Base-by-base conservation (phyloP, 2,888 invertebrate genomes). In the Junonia oenone region DNA sequence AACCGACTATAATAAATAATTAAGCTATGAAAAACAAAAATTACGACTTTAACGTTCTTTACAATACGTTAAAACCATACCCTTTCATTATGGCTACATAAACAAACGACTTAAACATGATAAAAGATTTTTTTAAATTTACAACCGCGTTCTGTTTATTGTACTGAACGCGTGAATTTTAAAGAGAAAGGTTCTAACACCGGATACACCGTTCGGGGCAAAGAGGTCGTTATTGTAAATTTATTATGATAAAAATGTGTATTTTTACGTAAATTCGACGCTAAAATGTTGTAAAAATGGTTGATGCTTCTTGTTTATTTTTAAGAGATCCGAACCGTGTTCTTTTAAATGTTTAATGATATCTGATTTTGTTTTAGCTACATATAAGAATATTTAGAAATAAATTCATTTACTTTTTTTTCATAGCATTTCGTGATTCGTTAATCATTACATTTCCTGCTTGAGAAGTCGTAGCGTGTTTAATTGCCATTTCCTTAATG, bases 81-180 rank as follows among this genome's bases (percentile, higher is more conserved):
- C n/a, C 2, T 14, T 13, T 8, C 15, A 26, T n/a, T 45, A 29
- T 9, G 11, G 15, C 14, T 29, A 31, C 17, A 45, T 31, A 47
- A 55, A 53, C 50, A 58, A 50, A 50, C 52, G 38, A 58, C 43
- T 50, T 53, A 37, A 40, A 46, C 47, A 51, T 47, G 51, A 53
- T 58, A 58, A 55, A 61, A 58, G 55, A 61, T n/a, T 43, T 53
- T 50, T 53, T 40, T 47, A 55, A 55, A 55, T 58, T 58, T 51
- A 58, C 45, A 56, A 14, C 29, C 52, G 15, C 26, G 50, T 53
- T 78, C 77, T 75, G 75, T 72, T 68, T 66, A 51, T 54, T 61
- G 13, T 58, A 53, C 50, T 50, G 58, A 45, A 46, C 45, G 52
- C 29, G 46, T 9, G 47, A 58, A 61, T 61, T 58, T 56, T 51